phyloP scores from a whole-genome alignment of 2,113 vertebrate genomes.

The Boleophthalmus pectinirostris region DNA sequence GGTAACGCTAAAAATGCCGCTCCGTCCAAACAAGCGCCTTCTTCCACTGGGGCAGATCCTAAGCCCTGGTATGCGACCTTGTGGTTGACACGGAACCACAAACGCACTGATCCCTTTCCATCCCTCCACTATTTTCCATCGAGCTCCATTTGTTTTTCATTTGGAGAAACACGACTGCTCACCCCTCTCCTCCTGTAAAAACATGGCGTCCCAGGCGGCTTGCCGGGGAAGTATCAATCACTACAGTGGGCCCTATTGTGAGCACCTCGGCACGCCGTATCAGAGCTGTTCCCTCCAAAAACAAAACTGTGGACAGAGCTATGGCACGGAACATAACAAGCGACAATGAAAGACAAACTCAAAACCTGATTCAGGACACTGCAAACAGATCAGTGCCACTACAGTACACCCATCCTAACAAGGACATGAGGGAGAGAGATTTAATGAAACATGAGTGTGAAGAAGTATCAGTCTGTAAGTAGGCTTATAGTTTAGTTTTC shows the following conservation, averaged over 20 bases:
- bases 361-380: conserved; percentile 52
- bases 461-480: conserved; percentile 32
- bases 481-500: no score
- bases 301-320: conserved; percentile 56
- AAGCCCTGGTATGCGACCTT: conserved; percentile 72
- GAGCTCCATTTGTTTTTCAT: conserved; percentile 71
- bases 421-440: conserved; percentile 40
- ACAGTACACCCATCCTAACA: conserved; percentile 25
- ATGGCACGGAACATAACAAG: conserved; percentile 46
- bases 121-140: conserved; percentile 64
- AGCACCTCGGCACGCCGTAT: conserved; percentile 54
- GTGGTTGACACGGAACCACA: conserved; percentile 68
- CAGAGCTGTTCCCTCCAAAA: conserved; percentile 45
- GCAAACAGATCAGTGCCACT: conserved; percentile 35
- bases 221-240: conserved; percentile 69
- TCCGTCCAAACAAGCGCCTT: conserved; percentile 45
- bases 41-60: conserved; percentile 61
- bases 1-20: conserved; percentile 48
- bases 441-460: conserved; percentile 52
- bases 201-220: conserved; percentile 69
- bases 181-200: conserved; percentile 71
- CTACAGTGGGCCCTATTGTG: conserved; percentile 49
- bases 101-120: conserved; percentile 68
- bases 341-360: conserved; percentile 20
- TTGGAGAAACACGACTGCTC: conserved; percentile 68